A percentile compares a stretch with the other conserved stretches of the same genome.
Evolutionary conservation across 2,797 vertebrate genomes (phyloP).

Genomic region (Betta splendens): DNA sequence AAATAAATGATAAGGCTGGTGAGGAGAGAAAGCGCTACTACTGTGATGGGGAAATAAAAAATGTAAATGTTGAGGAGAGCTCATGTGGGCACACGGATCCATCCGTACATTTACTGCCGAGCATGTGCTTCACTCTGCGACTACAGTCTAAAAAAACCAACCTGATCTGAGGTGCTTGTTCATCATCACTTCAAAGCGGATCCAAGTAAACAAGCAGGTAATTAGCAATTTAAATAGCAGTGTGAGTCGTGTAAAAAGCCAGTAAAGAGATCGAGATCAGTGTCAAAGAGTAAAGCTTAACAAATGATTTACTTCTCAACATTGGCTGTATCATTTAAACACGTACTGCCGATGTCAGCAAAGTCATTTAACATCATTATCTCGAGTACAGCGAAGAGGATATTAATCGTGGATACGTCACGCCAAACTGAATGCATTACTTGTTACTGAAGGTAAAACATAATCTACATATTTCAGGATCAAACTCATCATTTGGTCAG

Average conservation of each 20-base stretch:
- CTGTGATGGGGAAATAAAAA: slow-evolving; percentile 3
- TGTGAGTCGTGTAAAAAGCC: no score
- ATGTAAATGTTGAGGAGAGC: slow-evolving; percentile 2
- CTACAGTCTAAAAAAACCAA: neutral
- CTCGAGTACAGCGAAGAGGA: neutral
- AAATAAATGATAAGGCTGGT: slow-evolving; percentile 16
- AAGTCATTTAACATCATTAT: neutral
- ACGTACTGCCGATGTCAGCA: no score
- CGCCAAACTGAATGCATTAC: no score
- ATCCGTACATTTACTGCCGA: neutral
- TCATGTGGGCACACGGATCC: neutral
- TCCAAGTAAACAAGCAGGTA: slow-evolving; percentile 6
- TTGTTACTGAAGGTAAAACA: no score
- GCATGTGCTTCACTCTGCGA: neutral
- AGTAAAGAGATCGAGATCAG: neutral
- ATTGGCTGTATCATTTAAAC: neutral
- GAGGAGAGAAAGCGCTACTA: neutral
- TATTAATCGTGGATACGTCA: no score
- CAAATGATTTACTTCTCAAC: no score
- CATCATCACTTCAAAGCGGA: slow-evolving; percentile 22
- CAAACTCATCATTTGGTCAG: neutral
- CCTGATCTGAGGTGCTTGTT: neutral
- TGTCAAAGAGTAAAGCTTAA: no score
- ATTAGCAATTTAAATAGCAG: slow-evolving; percentile 40
- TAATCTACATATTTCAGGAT: neutral